Evolutionary conservation across 2,888 invertebrate species (phyloP).

Genomic region (Tachina lurida): DNA sequence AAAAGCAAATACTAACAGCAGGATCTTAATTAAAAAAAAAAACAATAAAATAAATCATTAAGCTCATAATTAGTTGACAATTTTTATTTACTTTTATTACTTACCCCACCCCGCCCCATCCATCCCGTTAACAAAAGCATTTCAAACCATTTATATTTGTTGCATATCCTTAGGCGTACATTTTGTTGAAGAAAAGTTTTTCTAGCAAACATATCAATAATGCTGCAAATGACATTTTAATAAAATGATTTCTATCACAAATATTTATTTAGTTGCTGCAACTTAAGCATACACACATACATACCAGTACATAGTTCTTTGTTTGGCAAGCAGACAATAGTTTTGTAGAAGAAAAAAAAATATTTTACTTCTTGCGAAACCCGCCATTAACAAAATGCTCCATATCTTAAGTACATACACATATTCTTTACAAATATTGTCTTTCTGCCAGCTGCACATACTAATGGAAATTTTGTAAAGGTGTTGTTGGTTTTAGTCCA

Average conservation of each 20-base stretch:
- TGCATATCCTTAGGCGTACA: not conserved
- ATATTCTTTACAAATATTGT: conserved; percentile 6
- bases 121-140: not conserved
- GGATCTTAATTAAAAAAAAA: conserved; percentile 5
- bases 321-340: conserved; percentile 9
- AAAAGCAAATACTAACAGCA: conserved; percentile 14
- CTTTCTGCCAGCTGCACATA: not conserved
- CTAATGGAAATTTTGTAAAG: conserved; percentile 25
- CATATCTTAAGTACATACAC: not conserved
- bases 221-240: conserved; percentile 74
- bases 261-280: conserved; percentile 43
- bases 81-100: not conserved
- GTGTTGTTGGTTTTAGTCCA: conserved; percentile 32
- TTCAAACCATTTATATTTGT: not conserved
- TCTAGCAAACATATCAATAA: conserved; percentile 53
- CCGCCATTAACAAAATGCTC: not conserved
- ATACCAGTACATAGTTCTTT: not conserved
- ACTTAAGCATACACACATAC: not conserved
- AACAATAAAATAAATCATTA: not conserved
- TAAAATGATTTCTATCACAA: conserved; percentile 71
- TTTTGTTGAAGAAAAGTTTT: not conserved
- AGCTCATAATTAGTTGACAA: conserved; percentile 7
- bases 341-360: not conserved
- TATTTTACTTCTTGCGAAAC: not conserved
- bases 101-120: too few relatives aligned